phyloP scores from a whole-genome alignment of 2,888 invertebrate species.

The Brachyptera risi region DNA sequence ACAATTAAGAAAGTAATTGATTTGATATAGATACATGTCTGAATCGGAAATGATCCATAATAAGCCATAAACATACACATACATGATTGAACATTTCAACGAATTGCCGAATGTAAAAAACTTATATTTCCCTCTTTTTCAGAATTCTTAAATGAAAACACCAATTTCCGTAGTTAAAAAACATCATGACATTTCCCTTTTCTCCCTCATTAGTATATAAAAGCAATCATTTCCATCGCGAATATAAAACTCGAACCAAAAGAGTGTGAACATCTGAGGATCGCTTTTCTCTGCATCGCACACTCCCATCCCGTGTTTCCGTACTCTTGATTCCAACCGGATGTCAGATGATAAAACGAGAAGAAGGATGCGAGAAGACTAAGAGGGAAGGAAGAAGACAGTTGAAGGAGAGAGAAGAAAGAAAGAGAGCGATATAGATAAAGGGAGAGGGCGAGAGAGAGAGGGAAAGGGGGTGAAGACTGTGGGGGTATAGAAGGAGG shows the following conservation, averaged over 20 bases:
- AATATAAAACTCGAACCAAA: background rate
- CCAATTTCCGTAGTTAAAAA: background rate
- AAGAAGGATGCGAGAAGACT: background rate
- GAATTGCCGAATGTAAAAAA: no score
- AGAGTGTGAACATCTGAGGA: background rate
- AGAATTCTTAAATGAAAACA: no score
- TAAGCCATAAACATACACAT: no score
- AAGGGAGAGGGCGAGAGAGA: no score
- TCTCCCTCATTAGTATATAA: background rate
- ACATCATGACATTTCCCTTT: background rate
- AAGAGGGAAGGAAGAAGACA: background rate
- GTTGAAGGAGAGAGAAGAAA: background rate
- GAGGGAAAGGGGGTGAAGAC: no score
- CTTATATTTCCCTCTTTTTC: no score
- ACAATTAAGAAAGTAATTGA: no score
- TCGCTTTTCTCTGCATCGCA: background rate
- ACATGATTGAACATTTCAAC: no score
- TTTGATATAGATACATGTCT: no score
- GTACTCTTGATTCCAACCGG: constrained; percentile 2
- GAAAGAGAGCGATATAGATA: background rate
- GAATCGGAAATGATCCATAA: no score
- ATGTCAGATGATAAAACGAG: background rate
- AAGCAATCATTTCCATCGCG: background rate
- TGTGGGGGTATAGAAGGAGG: no score
- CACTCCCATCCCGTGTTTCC: constrained; percentile 16